Conservation (phyloP, 1,140 invertebrate genomes). For the Leptinotarsa texana region DNA sequence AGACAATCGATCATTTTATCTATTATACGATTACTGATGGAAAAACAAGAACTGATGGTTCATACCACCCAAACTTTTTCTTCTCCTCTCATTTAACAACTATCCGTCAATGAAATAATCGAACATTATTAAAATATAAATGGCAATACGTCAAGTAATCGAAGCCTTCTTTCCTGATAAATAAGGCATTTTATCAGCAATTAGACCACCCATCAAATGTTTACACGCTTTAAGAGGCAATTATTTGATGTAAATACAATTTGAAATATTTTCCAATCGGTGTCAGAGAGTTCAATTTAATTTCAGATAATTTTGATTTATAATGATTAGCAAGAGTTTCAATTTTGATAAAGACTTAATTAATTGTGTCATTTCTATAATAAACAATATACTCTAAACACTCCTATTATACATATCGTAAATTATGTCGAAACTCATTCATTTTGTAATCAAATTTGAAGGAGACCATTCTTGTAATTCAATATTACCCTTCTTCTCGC, state of each 20-base stretch:
- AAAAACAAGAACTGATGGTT: neutral
- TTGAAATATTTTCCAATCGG: slow-evolving; percentile 25
- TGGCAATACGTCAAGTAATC: slow-evolving; percentile 22
- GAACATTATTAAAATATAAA: slow-evolving; percentile 14
- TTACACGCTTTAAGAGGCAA: slow-evolving; percentile 27
- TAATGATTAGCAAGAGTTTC: slow-evolving; percentile 20
- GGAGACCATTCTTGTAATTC: neutral
- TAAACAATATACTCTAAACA: slow-evolving; percentile 22
- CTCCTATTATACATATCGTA: neutral
- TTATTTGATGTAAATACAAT: slow-evolving; percentile 29
- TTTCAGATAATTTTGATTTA: slow-evolving; percentile 32
- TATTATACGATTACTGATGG: neutral
- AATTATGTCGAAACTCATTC: slow-evolving; percentile 20
- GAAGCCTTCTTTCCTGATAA: slow-evolving; percentile 12
- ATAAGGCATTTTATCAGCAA: slow-evolving; percentile 23
- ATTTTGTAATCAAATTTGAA: slow-evolving; percentile 10
- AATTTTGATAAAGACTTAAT: slow-evolving; percentile 18
- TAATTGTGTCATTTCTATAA: slow-evolving; percentile 30
- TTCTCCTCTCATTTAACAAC: neutral
- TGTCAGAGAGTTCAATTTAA: slow-evolving; percentile 31
- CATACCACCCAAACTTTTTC: neutral
- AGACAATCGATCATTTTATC: too few species aligned
- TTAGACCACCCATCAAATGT: slow-evolving; percentile 28
- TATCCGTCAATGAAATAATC: neutral
- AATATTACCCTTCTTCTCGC: neutral